Conservation (phyloP, 2,113 vertebrate genomes). For the Neomonachus schauinslandi region DNA sequence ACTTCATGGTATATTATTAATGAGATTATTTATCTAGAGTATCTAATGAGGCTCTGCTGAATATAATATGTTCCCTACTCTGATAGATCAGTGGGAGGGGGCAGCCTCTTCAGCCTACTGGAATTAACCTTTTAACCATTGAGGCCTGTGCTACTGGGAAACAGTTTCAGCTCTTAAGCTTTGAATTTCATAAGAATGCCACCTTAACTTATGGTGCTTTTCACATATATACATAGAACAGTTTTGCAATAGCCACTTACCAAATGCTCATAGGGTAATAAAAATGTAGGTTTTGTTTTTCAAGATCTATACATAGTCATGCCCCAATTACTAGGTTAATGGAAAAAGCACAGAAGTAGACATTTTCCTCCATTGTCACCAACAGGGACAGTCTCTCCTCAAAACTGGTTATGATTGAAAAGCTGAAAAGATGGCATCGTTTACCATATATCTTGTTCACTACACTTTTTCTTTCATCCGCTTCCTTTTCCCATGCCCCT, state of each 20-base stretch:
- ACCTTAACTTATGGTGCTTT: not conserved
- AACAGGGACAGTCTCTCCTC: not conserved
- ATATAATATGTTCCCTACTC: not conserved
- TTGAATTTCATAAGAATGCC: constrained; percentile 18
- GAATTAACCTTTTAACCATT: constrained; percentile 18
- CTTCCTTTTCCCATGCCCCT: not conserved
- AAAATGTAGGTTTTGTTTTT: constrained; percentile 50
- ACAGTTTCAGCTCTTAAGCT: constrained; percentile 11
- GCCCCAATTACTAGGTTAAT: not conserved
- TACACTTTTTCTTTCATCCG: not conserved
- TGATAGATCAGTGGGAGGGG: not conserved
- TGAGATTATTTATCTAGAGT: constrained; percentile 47
- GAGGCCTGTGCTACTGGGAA: not conserved
- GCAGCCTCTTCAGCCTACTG: not conserved
- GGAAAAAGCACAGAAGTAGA: not conserved
- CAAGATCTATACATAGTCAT: not conserved
- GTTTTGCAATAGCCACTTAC: constrained; percentile 26
- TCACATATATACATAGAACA: not conserved
- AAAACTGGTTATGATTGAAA: not conserved
- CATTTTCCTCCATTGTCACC: not conserved
- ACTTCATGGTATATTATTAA: not conserved
- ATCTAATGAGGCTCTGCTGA: not conserved
- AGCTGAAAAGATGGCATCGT: not conserved
- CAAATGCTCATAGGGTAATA: not conserved
- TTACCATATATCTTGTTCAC: not conserved